Evolutionary conservation across 2,113 vertebrate species (phyloP).

Genomic region (Zingel zingel): DNA sequence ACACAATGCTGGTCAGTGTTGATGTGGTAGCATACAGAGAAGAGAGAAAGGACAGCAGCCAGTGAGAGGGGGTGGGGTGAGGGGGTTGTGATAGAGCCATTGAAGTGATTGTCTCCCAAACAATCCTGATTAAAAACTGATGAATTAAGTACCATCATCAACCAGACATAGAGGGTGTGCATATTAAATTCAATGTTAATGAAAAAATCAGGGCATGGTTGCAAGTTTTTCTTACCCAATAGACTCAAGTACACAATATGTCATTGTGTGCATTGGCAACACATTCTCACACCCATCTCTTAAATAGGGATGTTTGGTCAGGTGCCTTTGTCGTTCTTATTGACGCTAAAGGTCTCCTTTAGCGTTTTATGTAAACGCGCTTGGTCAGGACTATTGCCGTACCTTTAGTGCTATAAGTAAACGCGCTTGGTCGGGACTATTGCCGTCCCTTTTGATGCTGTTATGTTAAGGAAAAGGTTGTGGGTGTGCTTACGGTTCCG

Average conservation of each 20-base stretch:
- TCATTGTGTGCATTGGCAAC: background rate
- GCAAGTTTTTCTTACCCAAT: background rate
- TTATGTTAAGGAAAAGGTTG: no score
- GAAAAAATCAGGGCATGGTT: background rate
- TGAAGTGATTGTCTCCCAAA: constrained; percentile 54
- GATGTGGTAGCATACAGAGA: constrained; percentile 47
- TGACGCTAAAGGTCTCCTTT: no score
- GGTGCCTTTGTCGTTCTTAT: no score
- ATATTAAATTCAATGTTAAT: constrained; percentile 3
- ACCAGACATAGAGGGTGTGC: background rate
- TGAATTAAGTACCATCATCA: constrained; percentile 49
- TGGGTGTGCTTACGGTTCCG: no score
- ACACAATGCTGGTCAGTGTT: constrained; percentile 73
- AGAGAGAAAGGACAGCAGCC: constrained; percentile 46
- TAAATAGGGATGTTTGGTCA: no score
- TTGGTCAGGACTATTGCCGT: no score
- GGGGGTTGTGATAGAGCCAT: constrained; percentile 41
- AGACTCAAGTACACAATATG: background rate
- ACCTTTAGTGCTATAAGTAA: no score
- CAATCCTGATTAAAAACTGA: constrained; percentile 67
- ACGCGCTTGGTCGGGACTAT: no score
- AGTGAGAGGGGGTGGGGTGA: constrained; percentile 18
- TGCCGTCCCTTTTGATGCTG: no score
- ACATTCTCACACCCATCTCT: no score
- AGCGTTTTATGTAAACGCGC: no score